Percentiles rank a stretch among this genome's conserved stretches.
These are phyloP conservation scores for Daboia siamensis DNA, from an alignment of 2,113 vertebrate species.

Conservation along the genomic window DNA sequence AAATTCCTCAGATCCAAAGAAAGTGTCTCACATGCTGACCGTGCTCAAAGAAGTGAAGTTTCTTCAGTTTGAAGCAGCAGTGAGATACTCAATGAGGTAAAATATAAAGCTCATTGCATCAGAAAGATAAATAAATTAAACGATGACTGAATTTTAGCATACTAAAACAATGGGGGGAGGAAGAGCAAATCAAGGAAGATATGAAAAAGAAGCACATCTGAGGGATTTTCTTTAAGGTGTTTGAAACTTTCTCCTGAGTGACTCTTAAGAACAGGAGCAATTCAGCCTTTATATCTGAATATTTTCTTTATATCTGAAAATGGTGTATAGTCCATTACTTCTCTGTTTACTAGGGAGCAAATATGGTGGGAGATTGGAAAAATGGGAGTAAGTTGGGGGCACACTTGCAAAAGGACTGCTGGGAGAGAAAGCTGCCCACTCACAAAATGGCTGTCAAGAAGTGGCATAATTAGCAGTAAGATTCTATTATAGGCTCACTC, in stretches of 20 bases:
- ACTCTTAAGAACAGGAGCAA: neutral
- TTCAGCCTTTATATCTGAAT: too few relatives aligned
- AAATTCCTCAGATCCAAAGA: slow-evolving; percentile 61
- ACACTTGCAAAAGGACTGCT: neutral
- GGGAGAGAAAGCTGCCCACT: neutral
- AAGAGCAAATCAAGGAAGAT: neutral
- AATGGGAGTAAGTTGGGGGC: neutral
- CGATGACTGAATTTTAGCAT: neutral
- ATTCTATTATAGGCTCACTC: neutral
- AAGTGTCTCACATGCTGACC: slow-evolving; percentile 61
- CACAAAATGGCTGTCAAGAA: neutral
- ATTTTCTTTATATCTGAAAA: neutral
- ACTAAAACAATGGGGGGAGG: slow-evolving; percentile 8
- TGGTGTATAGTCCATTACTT: neutral
- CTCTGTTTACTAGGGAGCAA: neutral
- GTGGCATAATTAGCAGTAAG: neutral
- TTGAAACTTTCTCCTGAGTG: neutral
- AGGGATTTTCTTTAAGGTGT: neutral
- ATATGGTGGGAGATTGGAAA: neutral
- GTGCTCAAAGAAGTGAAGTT: slow-evolving; percentile 69
- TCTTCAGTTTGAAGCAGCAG: slow-evolving; percentile 67
- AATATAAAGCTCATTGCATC: neutral
- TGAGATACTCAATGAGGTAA: slow-evolving; percentile 67
- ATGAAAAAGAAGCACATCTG: slow-evolving; percentile 16
- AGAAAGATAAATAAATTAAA: neutral